phyloP scores from a whole-genome alignment of 2,113 vertebrate genomes.

The Piprites chloris region DNA sequence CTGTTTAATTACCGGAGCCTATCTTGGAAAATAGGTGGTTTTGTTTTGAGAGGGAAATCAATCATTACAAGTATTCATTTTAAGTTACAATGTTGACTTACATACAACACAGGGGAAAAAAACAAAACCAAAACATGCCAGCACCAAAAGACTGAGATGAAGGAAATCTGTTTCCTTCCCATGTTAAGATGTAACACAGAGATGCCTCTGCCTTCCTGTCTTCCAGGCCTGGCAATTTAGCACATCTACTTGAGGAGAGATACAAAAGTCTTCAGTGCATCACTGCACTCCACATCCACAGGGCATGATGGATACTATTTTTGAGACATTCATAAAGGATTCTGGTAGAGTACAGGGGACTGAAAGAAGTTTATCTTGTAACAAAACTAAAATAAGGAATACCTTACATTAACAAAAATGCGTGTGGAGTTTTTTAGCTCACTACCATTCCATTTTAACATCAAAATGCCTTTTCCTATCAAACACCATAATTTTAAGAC shows the following conservation, averaged over 20 bases:
- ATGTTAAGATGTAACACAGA: background rate
- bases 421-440: background rate
- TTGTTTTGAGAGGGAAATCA: background rate
- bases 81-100: background rate
- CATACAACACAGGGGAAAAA: background rate
- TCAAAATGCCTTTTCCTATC: background rate
- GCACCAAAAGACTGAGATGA: background rate
- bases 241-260: background rate
- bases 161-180: background rate
- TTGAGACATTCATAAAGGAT: background rate
- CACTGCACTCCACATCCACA: fast-evolving
- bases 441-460: background rate
- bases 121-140: background rate
- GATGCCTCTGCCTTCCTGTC: background rate
- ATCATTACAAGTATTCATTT: background rate
- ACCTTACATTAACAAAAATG: background rate
- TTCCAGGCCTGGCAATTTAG: background rate
- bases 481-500: background rate
- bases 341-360: background rate
- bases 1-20: background rate
- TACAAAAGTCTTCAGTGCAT: background rate
- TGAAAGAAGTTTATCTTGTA: background rate
- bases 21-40: background rate
- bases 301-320: background rate
- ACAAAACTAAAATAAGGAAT: background rate